Evolutionary conservation across 2,113 vertebrate genomes (phyloP), one percentile per base, ranked within the genome.

Genomic region (Euleptes europaea): DNA sequence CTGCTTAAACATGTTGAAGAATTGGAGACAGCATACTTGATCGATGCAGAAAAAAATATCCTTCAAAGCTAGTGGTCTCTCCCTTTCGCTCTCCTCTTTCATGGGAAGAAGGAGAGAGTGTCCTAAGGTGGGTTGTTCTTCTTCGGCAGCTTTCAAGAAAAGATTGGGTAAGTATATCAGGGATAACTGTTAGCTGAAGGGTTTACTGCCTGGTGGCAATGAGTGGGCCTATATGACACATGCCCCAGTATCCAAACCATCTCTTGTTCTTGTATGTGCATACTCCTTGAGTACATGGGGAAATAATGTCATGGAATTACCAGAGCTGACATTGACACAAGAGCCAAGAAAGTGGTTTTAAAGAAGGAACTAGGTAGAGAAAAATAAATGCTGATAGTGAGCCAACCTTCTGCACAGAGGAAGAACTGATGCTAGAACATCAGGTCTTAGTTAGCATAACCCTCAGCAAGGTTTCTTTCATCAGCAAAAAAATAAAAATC

Each of bases 331-430:
- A 91, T 28, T 40, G 0, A 86, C 28, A 26, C 3, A 23, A 69
- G 2, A 28, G 35, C 33, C 47, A 83, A 70, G 71, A 28, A 81
- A 0, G 0, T 3, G 26, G 78, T 12, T 2, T 10, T 35, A n/a
- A 44, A 44, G 44, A 70, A 75, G 67, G 12, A 85, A 1, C 2
- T 83, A 26, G 0, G 51, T 1, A 9, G 2, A 2, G 38, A 33
- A 69, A 9, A 40, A 2, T 28, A 74, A 57, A 0, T 63, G 40
- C 6, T 42, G 63, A 3, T 42, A 90, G 63, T 2, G 0, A 3
- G 15, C 26, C 80, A 78, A 35, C 38, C 86, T 44, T 13, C 80
- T 86, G 21, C 15, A 67, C 49, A 66, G 60, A 35, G 82, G 23
- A 40, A 47, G 83, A 71, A 9, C 1, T 17, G 65, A 54, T 77